A percentile compares a stretch with the other conserved stretches of the same genome.
Evolutionary conservation across 64 coral and sea anemone species (phyloP).

Genomic region (Montipora foliosa): DNA sequence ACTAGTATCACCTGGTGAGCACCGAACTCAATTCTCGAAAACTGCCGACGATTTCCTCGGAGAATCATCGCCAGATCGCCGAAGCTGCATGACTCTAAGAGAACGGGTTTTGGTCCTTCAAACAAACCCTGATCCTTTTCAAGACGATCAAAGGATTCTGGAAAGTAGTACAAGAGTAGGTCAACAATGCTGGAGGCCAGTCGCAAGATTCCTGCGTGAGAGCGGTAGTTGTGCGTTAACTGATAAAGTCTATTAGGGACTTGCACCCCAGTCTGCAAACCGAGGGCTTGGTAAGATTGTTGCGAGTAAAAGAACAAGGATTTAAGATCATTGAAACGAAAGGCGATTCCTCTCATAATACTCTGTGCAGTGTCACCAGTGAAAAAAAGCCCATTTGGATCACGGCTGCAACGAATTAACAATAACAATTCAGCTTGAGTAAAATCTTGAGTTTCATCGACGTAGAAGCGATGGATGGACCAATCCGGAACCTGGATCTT

Average conservation of each 20-base stretch:
- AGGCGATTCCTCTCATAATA: slow-evolving; percentile 96
- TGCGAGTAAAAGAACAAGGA: slow-evolving; percentile 83
- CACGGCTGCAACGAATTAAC: slow-evolving; percentile 88
- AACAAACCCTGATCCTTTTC: slow-evolving; percentile 95
- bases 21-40: slow-evolving; percentile 74
- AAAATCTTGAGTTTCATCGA: slow-evolving; percentile 99
- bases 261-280: slow-evolving; percentile 21
- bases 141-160: slow-evolving; percentile 92
- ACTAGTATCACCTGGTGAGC: slow-evolving; percentile 72
- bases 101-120: slow-evolving; percentile 84
- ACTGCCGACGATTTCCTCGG: slow-evolving; percentile 56
- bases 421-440: slow-evolving; percentile 94
- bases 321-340: slow-evolving; percentile 96
- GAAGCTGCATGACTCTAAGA: slow-evolving; percentile 68
- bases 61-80: slow-evolving; percentile 70
- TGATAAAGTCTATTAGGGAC: slow-evolving; percentile 91
- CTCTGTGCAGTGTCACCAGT: slow-evolving; percentile 98
- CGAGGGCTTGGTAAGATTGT: slow-evolving; percentile 33
- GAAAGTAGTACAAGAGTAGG: slow-evolving; percentile 87
- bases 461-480: slow-evolving; percentile 90
- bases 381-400: slow-evolving; percentile 94
- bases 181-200: slow-evolving; percentile 89
- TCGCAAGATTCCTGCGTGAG: slow-evolving; percentile 90
- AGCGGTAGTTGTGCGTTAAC: slow-evolving; percentile 95
- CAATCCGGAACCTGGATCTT: slow-evolving; percentile 63